Conservation (phyloP, 1,140 invertebrate species). For the Zophobas atratus region DNA sequence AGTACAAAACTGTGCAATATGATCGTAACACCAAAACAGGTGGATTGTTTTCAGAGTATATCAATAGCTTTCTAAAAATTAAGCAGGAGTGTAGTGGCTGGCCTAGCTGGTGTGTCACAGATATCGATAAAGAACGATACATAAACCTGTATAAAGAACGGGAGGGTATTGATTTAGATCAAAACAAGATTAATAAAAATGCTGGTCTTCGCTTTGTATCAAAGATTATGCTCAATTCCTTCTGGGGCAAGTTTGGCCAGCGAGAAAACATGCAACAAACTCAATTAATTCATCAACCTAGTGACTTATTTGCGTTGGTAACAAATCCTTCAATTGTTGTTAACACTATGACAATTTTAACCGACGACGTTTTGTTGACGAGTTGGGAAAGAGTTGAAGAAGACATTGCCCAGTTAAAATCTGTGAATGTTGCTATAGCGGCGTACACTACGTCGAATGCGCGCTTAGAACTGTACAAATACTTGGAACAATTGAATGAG, state of each 20-base stretch:
- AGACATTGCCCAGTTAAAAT: not conserved
- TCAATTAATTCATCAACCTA: conserved; percentile 5
- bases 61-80: conserved; percentile 14
- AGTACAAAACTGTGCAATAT: conserved; percentile 44
- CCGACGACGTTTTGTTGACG: not conserved
- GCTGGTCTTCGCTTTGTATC: conserved; percentile 24
- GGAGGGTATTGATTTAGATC: conserved; percentile 11
- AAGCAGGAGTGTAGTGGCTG: no score
- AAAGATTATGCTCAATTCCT: conserved; percentile 27
- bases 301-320: conserved; percentile 23
- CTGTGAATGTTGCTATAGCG: conserved; percentile 63
- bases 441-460: conserved; percentile 64
- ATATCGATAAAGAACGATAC: not conserved
- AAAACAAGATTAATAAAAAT: conserved; percentile 29
- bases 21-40: conserved; percentile 17
- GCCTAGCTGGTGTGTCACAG: conserved; percentile 20
- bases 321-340: conserved; percentile 23
- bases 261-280: conserved; percentile 23
- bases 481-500: conserved; percentile 59
- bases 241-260: conserved; percentile 45
- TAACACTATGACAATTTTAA: not conserved
- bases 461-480: conserved; percentile 62
- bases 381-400: conserved; percentile 44
- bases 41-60: conserved; percentile 20
- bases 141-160: conserved; percentile 20